Base-by-base conservation (phyloP, 2,888 invertebrate genomes). In the Calameuta idolon region DNA sequence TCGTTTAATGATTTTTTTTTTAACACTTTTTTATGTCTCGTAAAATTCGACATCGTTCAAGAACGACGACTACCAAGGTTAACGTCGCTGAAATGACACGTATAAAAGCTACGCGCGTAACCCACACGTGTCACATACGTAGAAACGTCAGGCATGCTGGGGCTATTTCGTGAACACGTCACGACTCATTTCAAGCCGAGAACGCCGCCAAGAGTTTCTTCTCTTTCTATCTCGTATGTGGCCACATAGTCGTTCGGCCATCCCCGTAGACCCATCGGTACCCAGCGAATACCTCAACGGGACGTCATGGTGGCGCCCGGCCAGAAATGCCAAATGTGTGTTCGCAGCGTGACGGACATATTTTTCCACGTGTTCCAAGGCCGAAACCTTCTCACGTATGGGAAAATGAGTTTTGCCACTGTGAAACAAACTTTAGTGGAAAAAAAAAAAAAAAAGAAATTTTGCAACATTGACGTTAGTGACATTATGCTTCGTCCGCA, bases 81-180 rank as follows among this genome's bases (percentile, higher is more conserved):
- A 79, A 71, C 74, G 77, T 75, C 77, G 76, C 79, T 76, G 78
- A 82, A 83, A 78, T 77, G 80, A 77, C 82, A 80, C 79, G 76
- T 34, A 11, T 74, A 74, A 74, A 34, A 34, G 35, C 35, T 34
- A 34, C 35, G 35, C 33, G 74, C 34, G 34, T 12, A 34, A 34
- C 34, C 3, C 34, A 74, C 74, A 34, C 30, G 74, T 71, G 31
- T 55, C 23, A 55, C 79, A 77, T 75, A 73, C 75, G 77, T 69
- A 75, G 78, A 79, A 35, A 37, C 37, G 40, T 33, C 71, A 31
- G 71, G 71, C 71, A 71, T n/a, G 69, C 68, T 79, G 76, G 74
- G 74, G 37, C 74, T 78, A 77, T 78, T 79, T 81, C 77, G 78
- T 78, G 78, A 78, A 35, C 74, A 37, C 33, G 80, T 79, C 77